These are phyloP conservation scores for Naja naja DNA, from an alignment of 2,113 vertebrate species.

Conservation along the genomic window DNA sequence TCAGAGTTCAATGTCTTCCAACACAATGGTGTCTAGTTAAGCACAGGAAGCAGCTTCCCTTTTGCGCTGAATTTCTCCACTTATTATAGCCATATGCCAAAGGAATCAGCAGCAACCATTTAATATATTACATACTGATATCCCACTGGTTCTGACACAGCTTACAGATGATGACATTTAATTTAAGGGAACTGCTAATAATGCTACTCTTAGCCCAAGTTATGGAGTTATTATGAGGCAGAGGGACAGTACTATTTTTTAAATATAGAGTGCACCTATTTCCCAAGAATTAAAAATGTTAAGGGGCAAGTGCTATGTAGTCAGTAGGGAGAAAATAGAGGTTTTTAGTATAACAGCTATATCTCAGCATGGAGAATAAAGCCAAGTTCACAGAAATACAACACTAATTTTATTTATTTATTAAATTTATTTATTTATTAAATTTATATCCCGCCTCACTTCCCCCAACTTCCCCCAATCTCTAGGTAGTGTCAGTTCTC, in stretches of 20 bases:
- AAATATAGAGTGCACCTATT: neutral
- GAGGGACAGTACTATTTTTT: neutral
- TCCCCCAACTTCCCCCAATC: too few relatives aligned
- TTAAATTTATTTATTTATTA: too few relatives aligned
- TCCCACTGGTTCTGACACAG: neutral
- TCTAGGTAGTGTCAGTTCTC: neutral
- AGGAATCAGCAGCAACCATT: neutral
- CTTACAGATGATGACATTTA: neutral
- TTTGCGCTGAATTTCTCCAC: slow-evolving; percentile 10
- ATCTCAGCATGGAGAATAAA: neutral
- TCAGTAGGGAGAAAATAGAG: neutral
- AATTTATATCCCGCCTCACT: too few relatives aligned
- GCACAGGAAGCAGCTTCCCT: slow-evolving; percentile 13
- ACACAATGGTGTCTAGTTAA: slow-evolving; percentile 59
- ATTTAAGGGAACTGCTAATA: neutral
- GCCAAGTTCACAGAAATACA: neutral
- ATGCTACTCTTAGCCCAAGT: neutral
- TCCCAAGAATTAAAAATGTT: neutral
- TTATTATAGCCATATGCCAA: slow-evolving; percentile 37
- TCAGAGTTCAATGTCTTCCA: slow-evolving; percentile 47
- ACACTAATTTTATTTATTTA: too few relatives aligned
- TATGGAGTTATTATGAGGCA: neutral
- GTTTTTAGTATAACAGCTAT: neutral
- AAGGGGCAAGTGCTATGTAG: neutral
- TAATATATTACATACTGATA: neutral